phyloP scores from a whole-genome alignment of 2,888 invertebrate genomes.

The Odontomyia ornata region DNA sequence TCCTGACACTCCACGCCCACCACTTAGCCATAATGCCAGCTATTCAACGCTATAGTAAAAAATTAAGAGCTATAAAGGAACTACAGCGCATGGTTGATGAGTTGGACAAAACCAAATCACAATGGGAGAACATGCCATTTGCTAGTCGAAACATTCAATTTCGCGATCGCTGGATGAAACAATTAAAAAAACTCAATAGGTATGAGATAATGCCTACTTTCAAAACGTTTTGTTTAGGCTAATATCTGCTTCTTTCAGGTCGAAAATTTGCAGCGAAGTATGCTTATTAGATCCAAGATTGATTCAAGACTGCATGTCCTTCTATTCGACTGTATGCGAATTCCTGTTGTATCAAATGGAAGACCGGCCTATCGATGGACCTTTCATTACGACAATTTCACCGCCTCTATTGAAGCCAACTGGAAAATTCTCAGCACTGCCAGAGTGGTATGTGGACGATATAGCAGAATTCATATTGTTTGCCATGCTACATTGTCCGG shows the following conservation, averaged over 20 bases:
- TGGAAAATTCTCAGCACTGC: conserved; percentile 85
- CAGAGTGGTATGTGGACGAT: conserved; percentile 98
- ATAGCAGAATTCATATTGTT: conserved; percentile 95
- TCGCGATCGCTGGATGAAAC: conserved; percentile 86
- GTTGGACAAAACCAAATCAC: conserved; percentile 79
- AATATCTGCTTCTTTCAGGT: conserved; percentile 65
- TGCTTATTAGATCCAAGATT: conserved; percentile 86
- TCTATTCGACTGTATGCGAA: conserved; percentile 87
- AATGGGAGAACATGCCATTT: conserved; percentile 81
- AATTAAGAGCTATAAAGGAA: conserved; percentile 75
- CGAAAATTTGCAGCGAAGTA: conserved; percentile 92
- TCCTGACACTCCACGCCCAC: conserved; percentile 92
- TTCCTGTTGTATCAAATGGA: conserved; percentile 76
- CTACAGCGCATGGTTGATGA: conserved; percentile 89
- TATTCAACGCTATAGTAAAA: conserved; percentile 82
- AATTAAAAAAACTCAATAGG: conserved; percentile 80
- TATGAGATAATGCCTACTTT: conserved; percentile 55
- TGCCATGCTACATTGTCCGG: conserved; percentile 83
- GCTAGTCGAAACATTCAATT: conserved; percentile 83
- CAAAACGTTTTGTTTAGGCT: not conserved
- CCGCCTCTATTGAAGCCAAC: conserved; percentile 71
- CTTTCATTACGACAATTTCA: conserved; percentile 67
- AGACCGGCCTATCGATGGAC: conserved; percentile 65
- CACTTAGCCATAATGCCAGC: conserved; percentile 91
- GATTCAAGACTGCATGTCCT: conserved; percentile 82